A percentile compares a stretch with the other conserved stretches of the same genome.
Evolutionary conservation across 1,140 invertebrate species (phyloP).

Genomic region (Aphis craccivora): DNA sequence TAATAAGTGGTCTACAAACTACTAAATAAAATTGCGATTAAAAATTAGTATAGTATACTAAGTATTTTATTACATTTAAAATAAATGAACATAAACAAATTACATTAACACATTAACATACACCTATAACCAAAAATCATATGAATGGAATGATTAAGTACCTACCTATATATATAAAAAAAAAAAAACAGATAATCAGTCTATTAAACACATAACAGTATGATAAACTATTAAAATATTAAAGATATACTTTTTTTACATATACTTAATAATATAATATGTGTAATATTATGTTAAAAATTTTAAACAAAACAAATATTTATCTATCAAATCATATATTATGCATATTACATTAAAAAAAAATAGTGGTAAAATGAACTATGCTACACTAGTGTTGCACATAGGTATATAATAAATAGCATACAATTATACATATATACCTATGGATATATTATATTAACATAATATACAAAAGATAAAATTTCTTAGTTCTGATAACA

Average conservation of each 20-base stretch:
- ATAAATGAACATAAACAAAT: conserved; percentile 19
- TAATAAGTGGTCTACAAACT: not conserved
- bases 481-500: not conserved
- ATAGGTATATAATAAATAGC: not conserved
- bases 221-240: not conserved
- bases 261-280: not conserved
- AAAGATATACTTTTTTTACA: not conserved
- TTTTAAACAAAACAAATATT: not conserved
- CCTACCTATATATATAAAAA: not conserved
- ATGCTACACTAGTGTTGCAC: not conserved
- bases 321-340: not conserved
- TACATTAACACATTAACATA: not conserved
- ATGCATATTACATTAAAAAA: not conserved
- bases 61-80: conserved; percentile 18
- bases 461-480: not conserved
- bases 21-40: not conserved
- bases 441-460: not conserved
- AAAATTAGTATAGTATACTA: conserved; percentile 13
- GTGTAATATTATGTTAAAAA: not conserved
- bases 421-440: no score
- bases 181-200: conserved; percentile 12
- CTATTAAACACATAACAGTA: not conserved
- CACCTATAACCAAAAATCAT: not conserved
- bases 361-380: not conserved
- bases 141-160: not conserved